phyloP scores from a whole-genome alignment of 2,888 invertebrate genomes.

The Nowickia ferox region DNA sequence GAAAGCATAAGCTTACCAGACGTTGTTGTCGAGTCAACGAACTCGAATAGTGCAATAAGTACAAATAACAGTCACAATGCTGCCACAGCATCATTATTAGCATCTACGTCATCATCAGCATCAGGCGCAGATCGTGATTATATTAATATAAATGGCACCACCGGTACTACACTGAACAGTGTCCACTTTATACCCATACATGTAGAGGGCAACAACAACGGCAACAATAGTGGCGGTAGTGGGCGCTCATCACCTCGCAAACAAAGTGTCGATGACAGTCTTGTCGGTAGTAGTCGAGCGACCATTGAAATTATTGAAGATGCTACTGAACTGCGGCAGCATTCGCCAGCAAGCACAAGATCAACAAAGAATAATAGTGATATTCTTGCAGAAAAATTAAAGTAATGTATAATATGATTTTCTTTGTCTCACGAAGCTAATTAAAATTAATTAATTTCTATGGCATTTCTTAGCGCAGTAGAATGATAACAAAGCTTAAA shows the following conservation, averaged over 20 bases:
- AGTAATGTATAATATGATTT: constrained; percentile 67
- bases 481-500: neutral
- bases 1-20: constrained; percentile 83
- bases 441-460: constrained; percentile 9
- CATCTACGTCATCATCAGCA: constrained; percentile 30
- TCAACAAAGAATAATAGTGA: constrained; percentile 55
- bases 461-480: neutral
- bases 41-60: constrained; percentile 54
- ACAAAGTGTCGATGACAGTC: constrained; percentile 80
- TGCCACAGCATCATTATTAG: constrained; percentile 54
- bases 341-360: constrained; percentile 46
- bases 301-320: constrained; percentile 80
- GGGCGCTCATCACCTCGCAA: constrained; percentile 76
- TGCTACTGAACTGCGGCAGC: constrained; percentile 73
- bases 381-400: constrained; percentile 71
- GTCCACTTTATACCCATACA: constrained; percentile 82
- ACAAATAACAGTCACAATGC: constrained; percentile 56
- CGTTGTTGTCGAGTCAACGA: constrained; percentile 83
- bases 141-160: constrained; percentile 81
- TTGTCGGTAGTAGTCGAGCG: constrained; percentile 76
- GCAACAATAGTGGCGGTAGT: constrained; percentile 50
- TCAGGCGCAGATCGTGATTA: constrained; percentile 77
- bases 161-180: constrained; percentile 80
- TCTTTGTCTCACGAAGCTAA: constrained; percentile 26
- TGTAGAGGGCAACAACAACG: constrained; percentile 75